Conservation (phyloP, 2,113 vertebrate species). For the Thunnus maccoyii region DNA sequence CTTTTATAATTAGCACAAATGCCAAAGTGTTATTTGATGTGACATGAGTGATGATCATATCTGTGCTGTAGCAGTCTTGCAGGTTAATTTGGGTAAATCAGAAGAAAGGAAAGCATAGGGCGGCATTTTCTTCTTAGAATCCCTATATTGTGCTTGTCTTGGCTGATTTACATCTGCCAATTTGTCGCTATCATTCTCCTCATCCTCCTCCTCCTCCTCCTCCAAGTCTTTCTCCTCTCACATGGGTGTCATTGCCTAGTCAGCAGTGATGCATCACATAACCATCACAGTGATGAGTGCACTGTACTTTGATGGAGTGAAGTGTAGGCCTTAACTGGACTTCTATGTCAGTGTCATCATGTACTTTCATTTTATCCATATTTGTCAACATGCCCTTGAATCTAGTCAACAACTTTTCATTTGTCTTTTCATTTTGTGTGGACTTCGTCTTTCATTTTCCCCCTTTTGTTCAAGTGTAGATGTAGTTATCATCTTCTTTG, state of each 20-base stretch:
- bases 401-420: conserved; percentile 20
- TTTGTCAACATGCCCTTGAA: conserved; percentile 50
- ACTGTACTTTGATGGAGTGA: conserved; percentile 49
- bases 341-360: conserved; percentile 42
- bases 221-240: conserved; percentile 26
- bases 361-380: conserved; percentile 28
- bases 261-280: conserved; percentile 50
- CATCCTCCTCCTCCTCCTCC: conserved; percentile 7
- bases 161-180: conserved; percentile 42
- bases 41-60: not conserved
- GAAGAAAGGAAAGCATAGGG: not conserved
- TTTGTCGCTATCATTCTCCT: conserved; percentile 28
- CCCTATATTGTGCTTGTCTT: conserved; percentile 14
- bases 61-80: not conserved
- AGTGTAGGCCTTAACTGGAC: conserved; percentile 35
- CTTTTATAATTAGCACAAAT: not conserved
- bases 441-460: not conserved
- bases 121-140: not conserved
- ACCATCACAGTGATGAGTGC: conserved; percentile 57
- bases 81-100: not conserved
- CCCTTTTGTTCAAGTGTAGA: not conserved
- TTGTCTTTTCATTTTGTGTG: not conserved
- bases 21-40: not conserved
- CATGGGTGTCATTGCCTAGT: conserved; percentile 29
- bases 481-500: not conserved